Base-by-base conservation (phyloP, 2,797 vertebrate species). In the Glossophaga mutica region DNA sequence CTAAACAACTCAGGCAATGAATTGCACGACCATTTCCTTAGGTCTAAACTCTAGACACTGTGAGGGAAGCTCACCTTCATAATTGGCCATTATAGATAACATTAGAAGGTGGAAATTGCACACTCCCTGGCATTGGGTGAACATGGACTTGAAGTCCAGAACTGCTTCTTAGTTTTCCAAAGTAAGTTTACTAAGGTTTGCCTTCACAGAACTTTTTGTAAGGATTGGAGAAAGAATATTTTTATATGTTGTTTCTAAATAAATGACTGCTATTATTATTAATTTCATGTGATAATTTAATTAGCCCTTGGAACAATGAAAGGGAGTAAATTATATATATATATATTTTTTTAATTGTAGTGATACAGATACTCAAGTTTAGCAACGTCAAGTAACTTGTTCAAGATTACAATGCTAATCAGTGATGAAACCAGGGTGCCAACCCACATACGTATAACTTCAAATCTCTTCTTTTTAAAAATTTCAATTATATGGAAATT, bases 211-310 rank as follows among this genome's bases (percentile, higher is more conserved):
- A 65, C 3, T 65, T 32, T 65, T n/a, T 65, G 59, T 65, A n/a
- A 65, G 59, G 5, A 65, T 52, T 57, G 55, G 6, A 78, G 18
- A 91, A 85, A 39, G 10, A 1, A 57, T 37, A 65, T 24, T 46
- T 76, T 81, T 67, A 3, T 32, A 39, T 57, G 55, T 15, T 76
- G 7, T 15, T 59, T 92, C 81, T 87, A 34, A 77, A 74, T 62
- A 93, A 91, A 65, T 74, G 44, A 55, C 16, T 74, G 29, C 18
- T 46, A 52, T 32, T 65, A 79, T 67, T 85, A 34, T 26, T 74
- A 67, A 94, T 73, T 71, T 77, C 29, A 70, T 44, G 29, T 9
- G 24, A 32, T 74, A 78, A 84, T 48, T 84, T 76, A 77, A 48
- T 73, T 32, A 67, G 22, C 84, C 32, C 3, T 71, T 6, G 85